Conservation (phyloP, 2,888 invertebrate genomes). For the Volucella bombylans region DNA sequence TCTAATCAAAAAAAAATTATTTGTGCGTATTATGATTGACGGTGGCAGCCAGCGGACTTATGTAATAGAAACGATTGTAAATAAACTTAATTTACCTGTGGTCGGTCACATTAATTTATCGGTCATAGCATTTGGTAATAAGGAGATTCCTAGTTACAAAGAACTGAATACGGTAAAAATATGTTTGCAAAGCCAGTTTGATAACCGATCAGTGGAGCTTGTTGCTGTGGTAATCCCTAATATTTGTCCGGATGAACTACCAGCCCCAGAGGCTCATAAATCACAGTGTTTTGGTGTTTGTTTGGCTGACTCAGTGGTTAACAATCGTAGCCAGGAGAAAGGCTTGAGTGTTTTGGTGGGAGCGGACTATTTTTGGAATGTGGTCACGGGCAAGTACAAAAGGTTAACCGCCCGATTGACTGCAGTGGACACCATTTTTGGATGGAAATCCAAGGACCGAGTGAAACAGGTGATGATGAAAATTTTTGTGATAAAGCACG, state of each 20-base stretch:
- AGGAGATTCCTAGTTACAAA: not conserved
- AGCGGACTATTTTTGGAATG: slow-evolving; percentile 16
- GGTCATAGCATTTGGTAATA: slow-evolving; percentile 4
- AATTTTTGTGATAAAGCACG: not conserved
- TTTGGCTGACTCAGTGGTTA: not conserved
- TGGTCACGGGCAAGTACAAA: slow-evolving; percentile 8
- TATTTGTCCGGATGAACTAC: not conserved
- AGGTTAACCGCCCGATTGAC: slow-evolving; percentile 3
- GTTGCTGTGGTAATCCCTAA: slow-evolving; percentile 2
- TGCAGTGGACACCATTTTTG: slow-evolving; percentile 13
- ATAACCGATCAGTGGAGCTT: slow-evolving; percentile 5
- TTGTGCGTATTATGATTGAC: too few relatives aligned
- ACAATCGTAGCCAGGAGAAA: not conserved
- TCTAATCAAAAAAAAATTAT: too few relatives aligned
- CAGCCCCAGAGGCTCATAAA: not conserved
- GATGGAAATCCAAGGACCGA: slow-evolving; percentile 21
- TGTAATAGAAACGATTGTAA: too few relatives aligned
- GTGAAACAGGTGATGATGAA: not conserved
- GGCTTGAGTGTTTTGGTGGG: slow-evolving; percentile 4
- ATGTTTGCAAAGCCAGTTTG: not conserved
- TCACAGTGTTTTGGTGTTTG: not conserved
- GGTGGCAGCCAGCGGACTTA: too few relatives aligned
- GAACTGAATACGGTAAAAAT: not conserved
- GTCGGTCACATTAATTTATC: slow-evolving; percentile 8
- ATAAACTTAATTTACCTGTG: not conserved